phyloP scores from a whole-genome alignment of 2,888 invertebrate genomes.

The Lottia gigantea region DNA sequence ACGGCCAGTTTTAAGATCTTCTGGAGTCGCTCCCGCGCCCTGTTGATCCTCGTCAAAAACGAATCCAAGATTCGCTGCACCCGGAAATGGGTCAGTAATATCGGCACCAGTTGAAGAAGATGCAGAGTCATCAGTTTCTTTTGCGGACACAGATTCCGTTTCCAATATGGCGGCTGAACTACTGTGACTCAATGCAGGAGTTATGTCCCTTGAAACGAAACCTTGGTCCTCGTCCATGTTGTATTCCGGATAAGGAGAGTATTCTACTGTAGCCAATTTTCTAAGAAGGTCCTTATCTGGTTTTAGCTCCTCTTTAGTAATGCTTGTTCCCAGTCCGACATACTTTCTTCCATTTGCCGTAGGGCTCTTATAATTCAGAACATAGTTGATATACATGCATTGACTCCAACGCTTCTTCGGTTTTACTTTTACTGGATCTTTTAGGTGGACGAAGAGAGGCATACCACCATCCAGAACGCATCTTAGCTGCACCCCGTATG shows the following conservation, averaged over 20 bases:
- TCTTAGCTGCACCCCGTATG: slow-evolving; percentile 38
- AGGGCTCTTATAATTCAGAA: slow-evolving; percentile 37
- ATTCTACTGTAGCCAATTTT: slow-evolving; percentile 18
- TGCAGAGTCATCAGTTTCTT: slow-evolving; percentile 24
- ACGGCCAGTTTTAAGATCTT: background rate
- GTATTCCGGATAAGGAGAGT: slow-evolving; percentile 23
- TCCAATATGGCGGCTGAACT: slow-evolving; percentile 25
- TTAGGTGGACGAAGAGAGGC: slow-evolving; percentile 40
- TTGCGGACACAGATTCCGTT: slow-evolving; percentile 18
- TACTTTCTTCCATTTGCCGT: background rate
- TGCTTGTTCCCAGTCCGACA: background rate
- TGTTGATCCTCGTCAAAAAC: slow-evolving; percentile 16
- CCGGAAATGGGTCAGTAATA: background rate
- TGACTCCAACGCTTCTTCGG: slow-evolving; percentile 34
- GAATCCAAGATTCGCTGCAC: slow-evolving; percentile 20
- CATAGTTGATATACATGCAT: slow-evolving; percentile 51
- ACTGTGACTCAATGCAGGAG: slow-evolving; percentile 26
- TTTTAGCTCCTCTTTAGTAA: background rate
- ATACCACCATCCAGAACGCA: slow-evolving; percentile 37
- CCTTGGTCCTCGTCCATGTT: slow-evolving; percentile 27
- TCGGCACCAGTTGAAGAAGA: slow-evolving; percentile 18
- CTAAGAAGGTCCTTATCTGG: background rate
- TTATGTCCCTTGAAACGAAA: slow-evolving; percentile 27
- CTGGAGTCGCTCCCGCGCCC: background rate
- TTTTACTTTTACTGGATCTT: slow-evolving; percentile 39